Base-by-base conservation (phyloP, 2,113 vertebrate species). In the Cyanistes caeruleus region DNA sequence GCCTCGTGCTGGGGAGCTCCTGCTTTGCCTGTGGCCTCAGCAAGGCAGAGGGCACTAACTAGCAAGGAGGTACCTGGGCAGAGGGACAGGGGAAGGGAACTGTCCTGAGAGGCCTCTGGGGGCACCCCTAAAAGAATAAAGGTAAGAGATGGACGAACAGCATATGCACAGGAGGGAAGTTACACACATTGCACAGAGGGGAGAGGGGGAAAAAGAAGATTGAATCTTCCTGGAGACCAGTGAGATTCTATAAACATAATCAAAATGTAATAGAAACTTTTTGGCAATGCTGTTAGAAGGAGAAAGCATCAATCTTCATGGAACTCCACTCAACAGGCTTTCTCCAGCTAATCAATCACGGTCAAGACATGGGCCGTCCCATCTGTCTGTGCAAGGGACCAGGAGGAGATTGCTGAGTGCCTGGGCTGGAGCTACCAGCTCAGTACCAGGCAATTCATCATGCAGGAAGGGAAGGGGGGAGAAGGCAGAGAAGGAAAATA, bases 201-300 rank as follows among this genome's bases (percentile, higher is more conserved):
- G 89, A 96, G 95, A 89, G 79, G 92, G 87, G 90, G 48, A 78
- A 94, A 84, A 88, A 85, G 95, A 96, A 98, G 98, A 98, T 98
- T 98, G 97, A 98, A 98, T 98, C 98, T 98, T 98, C 97, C 95
- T 95, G 96, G 87, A 93, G 98, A 98, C 98, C 97, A 98, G 98
- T 94, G 97, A 98, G 97, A 98, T 98, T 98, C 98, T 98, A 98
- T 98, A 98, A 98, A 98, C 98, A 98, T 98, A 98, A 98, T 98
- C 98, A 98, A 98, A 98, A 98, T 98, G 98, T 98, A 98, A 98
- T 98, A 98, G 98, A 98, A 98, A 98, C 98, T 98, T 98, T 98
- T 98, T 98, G 98, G 98, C 98, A 98, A 98, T 98, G 98, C 98
- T 98, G 98, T 98, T 98, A 98, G 98, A 98, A 98, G 98, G 98